Evolutionary conservation across 2,797 vertebrate genomes (phyloP).

Genomic region (Pangasius sanitwongsei): DNA sequence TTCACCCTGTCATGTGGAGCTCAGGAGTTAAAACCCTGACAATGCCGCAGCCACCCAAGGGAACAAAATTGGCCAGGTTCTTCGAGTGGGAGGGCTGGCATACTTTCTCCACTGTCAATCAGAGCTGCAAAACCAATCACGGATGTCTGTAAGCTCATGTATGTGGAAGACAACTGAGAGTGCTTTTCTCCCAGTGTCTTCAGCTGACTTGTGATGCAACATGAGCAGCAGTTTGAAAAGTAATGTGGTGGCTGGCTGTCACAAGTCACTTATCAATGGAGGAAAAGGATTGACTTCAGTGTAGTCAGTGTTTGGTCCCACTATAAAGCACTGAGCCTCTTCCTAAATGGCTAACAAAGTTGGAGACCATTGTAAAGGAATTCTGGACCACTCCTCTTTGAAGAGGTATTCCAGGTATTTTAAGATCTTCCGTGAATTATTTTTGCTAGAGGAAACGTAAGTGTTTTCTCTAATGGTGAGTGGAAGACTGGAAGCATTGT

Average conservation of each 20-base stretch:
- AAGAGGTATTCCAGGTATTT: too few relatives aligned
- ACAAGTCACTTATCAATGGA: background rate
- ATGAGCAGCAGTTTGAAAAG: conserved; percentile 3
- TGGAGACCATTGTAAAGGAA: background rate
- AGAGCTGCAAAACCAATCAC: background rate
- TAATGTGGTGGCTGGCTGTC: background rate
- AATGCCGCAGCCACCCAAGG: too few relatives aligned
- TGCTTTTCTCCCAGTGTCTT: background rate
- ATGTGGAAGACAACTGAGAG: background rate
- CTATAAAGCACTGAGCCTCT: background rate
- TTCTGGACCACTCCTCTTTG: background rate
- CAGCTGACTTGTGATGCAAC: background rate
- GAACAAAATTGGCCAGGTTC: background rate
- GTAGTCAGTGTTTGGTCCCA: background rate
- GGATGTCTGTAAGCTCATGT: background rate
- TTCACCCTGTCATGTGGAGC: background rate
- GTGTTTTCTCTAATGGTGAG: background rate
- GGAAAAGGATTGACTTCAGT: background rate
- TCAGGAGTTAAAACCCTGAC: background rate
- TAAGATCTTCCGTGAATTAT: background rate
- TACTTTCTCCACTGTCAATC: background rate
- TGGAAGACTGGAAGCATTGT: background rate
- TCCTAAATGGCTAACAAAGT: background rate
- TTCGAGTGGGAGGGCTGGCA: background rate
- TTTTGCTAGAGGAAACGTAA: background rate